phyloP scores from a whole-genome alignment of 2,888 invertebrate genomes.

The Athetis lepigone region DNA sequence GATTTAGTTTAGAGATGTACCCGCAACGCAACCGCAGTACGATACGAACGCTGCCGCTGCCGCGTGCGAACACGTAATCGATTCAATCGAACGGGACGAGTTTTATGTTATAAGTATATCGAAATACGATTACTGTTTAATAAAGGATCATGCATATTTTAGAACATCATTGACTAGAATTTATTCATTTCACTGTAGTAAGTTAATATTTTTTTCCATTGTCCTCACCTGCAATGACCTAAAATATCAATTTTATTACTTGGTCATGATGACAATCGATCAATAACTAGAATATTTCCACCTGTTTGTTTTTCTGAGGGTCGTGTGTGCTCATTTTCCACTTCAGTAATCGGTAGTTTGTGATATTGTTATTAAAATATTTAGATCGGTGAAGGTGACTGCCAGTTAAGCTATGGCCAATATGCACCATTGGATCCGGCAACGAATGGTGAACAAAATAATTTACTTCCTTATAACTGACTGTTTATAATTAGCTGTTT shows the following conservation, averaged over 20 bases:
- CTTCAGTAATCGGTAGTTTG: not conserved
- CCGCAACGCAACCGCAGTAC: too few species aligned
- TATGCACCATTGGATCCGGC: conserved; percentile 77
- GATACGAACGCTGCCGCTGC: too few species aligned
- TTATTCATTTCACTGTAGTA: not conserved
- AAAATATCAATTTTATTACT: conserved; percentile 51
- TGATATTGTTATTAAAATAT: not conserved
- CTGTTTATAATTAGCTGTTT: too few species aligned
- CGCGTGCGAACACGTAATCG: not conserved
- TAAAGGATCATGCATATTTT: not conserved
- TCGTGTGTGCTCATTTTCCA: not conserved
- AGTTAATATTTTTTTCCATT: conserved; percentile 2
- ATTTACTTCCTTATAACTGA: too few species aligned
- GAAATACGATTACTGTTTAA: not conserved
- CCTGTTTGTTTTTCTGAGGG: conserved; percentile 26
- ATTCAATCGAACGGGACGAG: not conserved
- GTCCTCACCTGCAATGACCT: conserved; percentile 29
- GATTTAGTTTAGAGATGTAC: conserved; percentile 61
- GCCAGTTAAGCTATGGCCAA: conserved; percentile 75
- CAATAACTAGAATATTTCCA: conserved; percentile 36
- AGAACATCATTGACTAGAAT: not conserved
- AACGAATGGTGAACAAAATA: conserved; percentile 78
- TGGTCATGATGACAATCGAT: conserved; percentile 55
- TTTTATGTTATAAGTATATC: not conserved
- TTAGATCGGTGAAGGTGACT: conserved; percentile 9